Percentiles rank a stretch among this genome's conserved stretches.
These are phyloP conservation scores for Drosophila vallismaia DNA, from an alignment of 2,888 invertebrate genomes.

Conservation along the genomic window DNA sequence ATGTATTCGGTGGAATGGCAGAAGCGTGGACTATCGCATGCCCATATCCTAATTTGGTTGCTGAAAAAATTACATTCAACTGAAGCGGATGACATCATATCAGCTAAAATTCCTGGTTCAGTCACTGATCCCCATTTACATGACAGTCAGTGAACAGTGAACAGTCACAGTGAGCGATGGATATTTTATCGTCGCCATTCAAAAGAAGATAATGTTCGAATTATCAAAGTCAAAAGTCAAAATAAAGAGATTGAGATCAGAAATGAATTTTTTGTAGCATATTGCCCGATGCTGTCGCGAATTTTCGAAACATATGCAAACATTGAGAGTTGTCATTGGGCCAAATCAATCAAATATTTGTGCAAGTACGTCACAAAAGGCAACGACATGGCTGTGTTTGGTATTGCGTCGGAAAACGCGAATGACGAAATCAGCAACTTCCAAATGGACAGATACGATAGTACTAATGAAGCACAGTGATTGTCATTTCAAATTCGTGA, in stretches of 20 bases:
- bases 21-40: no score
- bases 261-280: background rate
- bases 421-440: conserved; percentile 10
- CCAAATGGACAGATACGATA: no score
- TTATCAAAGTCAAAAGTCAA: background rate
- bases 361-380: background rate
- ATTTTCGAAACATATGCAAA: conserved; percentile 5
- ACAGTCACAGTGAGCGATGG: no score
- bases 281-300: conserved; percentile 8
- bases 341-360: conserved; percentile 1
- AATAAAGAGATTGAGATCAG: background rate
- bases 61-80: no score
- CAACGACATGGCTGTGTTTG: conserved; percentile 7
- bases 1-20: no score
- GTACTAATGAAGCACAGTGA: conserved; percentile 20
- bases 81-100: no score
- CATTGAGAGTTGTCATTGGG: conserved; percentile 3
- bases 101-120: no score
- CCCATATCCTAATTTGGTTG: no score
- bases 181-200: no score
- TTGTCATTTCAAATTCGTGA: conserved; percentile 29
- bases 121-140: no score
- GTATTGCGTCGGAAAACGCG: conserved; percentile 12
- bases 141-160: no score
- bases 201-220: no score